A percentile compares a stretch with the other conserved stretches of the same genome.
phyloP scores from a whole-genome alignment of 2,888 invertebrate species.

The Podotricha telesiphe region DNA sequence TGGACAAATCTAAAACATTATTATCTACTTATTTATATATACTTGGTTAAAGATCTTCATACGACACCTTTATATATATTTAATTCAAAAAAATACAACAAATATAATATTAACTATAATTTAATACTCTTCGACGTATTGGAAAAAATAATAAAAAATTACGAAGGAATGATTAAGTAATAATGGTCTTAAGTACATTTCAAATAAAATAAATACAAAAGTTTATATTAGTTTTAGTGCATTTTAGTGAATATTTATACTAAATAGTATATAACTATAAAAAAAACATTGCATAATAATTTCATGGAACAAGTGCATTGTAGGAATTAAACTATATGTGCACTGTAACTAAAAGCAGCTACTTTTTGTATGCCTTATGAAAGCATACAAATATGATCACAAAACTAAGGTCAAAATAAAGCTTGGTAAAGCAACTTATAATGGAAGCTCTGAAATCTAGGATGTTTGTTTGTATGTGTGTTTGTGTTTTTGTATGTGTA shows the following conservation, averaged over 20 bases:
- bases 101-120: neutral
- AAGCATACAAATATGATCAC: neutral
- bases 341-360: neutral
- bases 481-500: neutral
- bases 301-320: no score
- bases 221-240: no score
- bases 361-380: neutral
- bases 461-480: neutral
- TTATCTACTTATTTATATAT: no score
- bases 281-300: neutral
- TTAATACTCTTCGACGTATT: neutral
- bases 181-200: conserved; percentile 3
- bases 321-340: no score
- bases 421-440: no score
- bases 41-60: no score
- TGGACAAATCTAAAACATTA: no score
- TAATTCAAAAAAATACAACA: neutral
- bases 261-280: neutral
- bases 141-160: conserved; percentile 2
- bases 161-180: conserved; percentile 17
- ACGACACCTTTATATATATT: no score
- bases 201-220: neutral
- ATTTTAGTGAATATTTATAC: neutral
- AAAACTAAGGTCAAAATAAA: neutral
- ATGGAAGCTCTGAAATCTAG: neutral